Base-by-base conservation (phyloP, 2,888 invertebrate species). In the Stomorhina lunata region DNA sequence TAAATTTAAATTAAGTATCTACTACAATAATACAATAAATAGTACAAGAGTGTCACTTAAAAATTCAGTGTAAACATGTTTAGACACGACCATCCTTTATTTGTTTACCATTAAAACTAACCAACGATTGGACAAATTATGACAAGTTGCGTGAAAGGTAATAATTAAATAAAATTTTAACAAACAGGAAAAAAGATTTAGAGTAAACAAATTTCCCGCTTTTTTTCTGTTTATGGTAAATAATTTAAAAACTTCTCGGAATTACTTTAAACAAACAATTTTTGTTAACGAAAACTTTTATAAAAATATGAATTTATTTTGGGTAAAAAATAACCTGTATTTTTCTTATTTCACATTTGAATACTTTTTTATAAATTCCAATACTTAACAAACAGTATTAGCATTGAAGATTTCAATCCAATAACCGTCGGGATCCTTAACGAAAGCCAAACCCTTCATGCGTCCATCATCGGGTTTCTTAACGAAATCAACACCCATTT, bases 351-450 rank as follows among this genome's bases (percentile, higher is more conserved):
- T n/a, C n/a, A n/a, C n/a, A 1, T 27, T 37, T 15, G 0, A 43
- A 69, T 22, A 4, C 12, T 40, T 4, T 45, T 12, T n/a, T 61
- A n/a, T n/a, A 34, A 32, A 6, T 69, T 32, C 32, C 17, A 34
- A 20, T 69, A 80, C 59, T 83, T 79, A 72, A 40, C 86, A 86
- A 79, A 91, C 88, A 53, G 86, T 86, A 84, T 89, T 85, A 71
- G 93, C 90, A 84, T 93, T 94, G 87, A 97, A 94, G 80, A 98
- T 96, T 90, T 98, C 98, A 87, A 98, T 98, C 98, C 98, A 98
- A 89, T 98, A 98, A 32, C 97, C 98, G 90, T 98, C 98, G 0
- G 98, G 98, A 90, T 98, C 98, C 86, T 97, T 95, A 79, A 98
- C 97, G 90, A 98, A 98, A 1, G 98, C 98, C 57, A 98, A 92